Evolutionary conservation across 23 tunicate genomes (phyloP).

Genomic region (Trididemnum clinides): DNA sequence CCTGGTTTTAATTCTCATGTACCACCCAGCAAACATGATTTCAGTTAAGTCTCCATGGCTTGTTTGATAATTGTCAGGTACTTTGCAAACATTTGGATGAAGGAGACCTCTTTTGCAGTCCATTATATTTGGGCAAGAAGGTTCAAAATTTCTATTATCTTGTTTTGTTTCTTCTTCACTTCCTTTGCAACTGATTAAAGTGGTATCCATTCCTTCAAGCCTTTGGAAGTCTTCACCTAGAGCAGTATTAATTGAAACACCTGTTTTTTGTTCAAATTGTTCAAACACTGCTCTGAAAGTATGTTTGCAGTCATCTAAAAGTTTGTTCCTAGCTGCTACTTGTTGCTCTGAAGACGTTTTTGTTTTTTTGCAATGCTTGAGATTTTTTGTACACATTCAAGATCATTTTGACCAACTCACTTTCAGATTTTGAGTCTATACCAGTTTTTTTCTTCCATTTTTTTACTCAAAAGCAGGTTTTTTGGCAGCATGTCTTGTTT

Average conservation of each 20-base stretch:
- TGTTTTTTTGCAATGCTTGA: background rate
- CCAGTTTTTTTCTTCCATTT: background rate
- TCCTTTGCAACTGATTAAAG: background rate
- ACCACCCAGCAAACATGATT: background rate
- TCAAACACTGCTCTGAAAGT: background rate
- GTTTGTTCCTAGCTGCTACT: background rate
- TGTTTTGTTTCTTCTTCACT: background rate
- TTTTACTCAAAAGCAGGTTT: background rate
- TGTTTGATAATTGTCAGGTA: background rate
- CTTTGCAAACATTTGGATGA: background rate
- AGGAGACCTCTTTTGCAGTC: background rate
- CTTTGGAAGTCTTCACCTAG: background rate
- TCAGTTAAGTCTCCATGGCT: background rate
- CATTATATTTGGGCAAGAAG: background rate
- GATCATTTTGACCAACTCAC: background rate
- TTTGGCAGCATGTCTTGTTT: background rate
- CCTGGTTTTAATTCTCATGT: background rate
- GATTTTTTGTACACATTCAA: background rate
- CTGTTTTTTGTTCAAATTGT: background rate
- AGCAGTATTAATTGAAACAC: background rate
- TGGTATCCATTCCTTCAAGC: background rate
- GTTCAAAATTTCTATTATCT: background rate
- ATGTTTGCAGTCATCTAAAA: too few species aligned
- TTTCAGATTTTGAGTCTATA: background rate
- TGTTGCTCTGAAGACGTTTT: too few species aligned